A percentile compares a stretch with the other conserved stretches of the same genome.
phyloP scores from a whole-genome alignment of 2,113 vertebrate genomes.

The Desmodus rotundus region DNA sequence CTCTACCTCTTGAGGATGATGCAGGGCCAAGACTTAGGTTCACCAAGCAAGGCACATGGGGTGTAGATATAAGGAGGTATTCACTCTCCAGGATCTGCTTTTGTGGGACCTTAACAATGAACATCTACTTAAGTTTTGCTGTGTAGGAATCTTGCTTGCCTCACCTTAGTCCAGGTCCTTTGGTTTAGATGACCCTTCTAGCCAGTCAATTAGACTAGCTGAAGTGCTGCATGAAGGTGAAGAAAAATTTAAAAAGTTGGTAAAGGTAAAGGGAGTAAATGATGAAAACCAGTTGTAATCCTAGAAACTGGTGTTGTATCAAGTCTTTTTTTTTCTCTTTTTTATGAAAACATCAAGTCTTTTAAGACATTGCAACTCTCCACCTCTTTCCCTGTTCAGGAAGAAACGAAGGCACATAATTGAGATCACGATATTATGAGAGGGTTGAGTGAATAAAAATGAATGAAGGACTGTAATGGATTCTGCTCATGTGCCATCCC shows the following conservation, averaged over 20 bases:
- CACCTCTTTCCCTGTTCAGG: background rate
- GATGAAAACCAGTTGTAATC: background rate
- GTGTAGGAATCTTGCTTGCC: background rate
- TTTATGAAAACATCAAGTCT: background rate
- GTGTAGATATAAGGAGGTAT: background rate
- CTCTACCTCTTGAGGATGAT: background rate
- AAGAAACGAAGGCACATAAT: background rate
- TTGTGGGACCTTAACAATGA: background rate
- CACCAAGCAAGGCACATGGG: background rate
- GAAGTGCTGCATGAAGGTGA: background rate
- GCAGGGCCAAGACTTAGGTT: background rate
- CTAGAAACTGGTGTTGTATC: background rate
- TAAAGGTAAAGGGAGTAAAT: background rate
- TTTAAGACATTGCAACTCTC: background rate
- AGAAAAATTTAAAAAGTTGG: background rate
- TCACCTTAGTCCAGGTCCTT: background rate
- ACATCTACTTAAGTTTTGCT: background rate
- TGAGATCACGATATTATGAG: background rate
- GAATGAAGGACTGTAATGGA: background rate
- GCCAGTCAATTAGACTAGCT: background rate
- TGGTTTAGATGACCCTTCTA: background rate
- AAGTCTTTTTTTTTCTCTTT: too few species aligned
- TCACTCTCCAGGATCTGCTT: background rate
- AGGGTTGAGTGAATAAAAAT: background rate
- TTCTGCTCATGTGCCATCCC: background rate